These are phyloP conservation scores for Solenopsis invicta DNA, from an alignment of 1,140 invertebrate species.

Conservation along the genomic window DNA sequence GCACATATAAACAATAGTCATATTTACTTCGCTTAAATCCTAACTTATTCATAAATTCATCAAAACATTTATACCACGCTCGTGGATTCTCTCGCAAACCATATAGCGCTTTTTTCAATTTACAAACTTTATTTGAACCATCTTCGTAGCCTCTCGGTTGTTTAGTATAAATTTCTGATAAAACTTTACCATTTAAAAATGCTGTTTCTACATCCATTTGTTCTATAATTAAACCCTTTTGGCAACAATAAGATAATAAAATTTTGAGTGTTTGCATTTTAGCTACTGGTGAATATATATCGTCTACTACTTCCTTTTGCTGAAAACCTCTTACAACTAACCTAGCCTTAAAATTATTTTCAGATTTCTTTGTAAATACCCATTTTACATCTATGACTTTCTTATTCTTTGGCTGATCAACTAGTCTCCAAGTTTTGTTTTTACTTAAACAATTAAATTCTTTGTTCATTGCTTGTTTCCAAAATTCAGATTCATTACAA, in stretches of 20 bases:
- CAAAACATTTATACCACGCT: constrained; percentile 72
- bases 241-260: background rate
- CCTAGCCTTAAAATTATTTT: constrained; percentile 8
- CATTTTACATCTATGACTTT: constrained; percentile 22
- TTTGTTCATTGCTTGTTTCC: background rate
- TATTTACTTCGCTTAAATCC: constrained; percentile 29
- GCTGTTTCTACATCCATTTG: too few relatives aligned
- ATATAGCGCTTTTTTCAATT: constrained; percentile 9
- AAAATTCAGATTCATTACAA: background rate
- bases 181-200: too few relatives aligned
- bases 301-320: background rate
- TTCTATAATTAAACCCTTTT: background rate
- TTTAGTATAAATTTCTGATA: constrained; percentile 9
- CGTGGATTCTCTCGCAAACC: constrained; percentile 53
- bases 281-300: constrained; percentile 27
- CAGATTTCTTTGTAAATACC: constrained; percentile 17
- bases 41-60: constrained; percentile 22
- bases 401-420: constrained; percentile 14
- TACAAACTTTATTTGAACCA: background rate
- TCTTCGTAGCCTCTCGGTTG: background rate
- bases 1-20: constrained; percentile 59
- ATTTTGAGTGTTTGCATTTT: constrained; percentile 36
- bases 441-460: background rate
- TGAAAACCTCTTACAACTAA: constrained; percentile 30
- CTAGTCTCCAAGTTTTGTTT: constrained; percentile 32